These are phyloP conservation scores for Drosophila bocqueti DNA, from an alignment of 1,140 invertebrate genomes.

Conservation along the genomic window DNA sequence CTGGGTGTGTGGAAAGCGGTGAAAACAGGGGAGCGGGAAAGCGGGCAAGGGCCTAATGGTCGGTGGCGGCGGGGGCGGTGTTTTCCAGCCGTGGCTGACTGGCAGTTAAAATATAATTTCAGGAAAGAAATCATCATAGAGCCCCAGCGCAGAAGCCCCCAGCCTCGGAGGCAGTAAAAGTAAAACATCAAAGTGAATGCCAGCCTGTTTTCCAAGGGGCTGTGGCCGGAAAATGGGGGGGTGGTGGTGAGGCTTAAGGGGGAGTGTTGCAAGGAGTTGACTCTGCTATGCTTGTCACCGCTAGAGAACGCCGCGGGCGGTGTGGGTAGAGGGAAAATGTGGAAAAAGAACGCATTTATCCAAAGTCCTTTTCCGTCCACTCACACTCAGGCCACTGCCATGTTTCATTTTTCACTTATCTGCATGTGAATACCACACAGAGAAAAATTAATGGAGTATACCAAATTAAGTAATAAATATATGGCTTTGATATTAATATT, in stretches of 20 bases:
- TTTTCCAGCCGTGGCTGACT: slow-evolving; percentile 28
- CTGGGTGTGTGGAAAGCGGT: slow-evolving; percentile 16
- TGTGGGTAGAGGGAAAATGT: slow-evolving; percentile 4
- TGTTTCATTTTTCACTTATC: slow-evolving; percentile 47
- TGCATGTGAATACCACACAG: slow-evolving; percentile 24
- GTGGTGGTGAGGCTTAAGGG: background rate
- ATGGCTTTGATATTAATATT: background rate
- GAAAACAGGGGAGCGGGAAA: background rate
- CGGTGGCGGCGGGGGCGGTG: slow-evolving; percentile 8
- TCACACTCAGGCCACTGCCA: slow-evolving; percentile 3
- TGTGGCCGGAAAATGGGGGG: background rate
- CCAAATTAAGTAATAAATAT: background rate
- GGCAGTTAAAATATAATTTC: slow-evolving; percentile 78
- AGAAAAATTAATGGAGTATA: slow-evolving; percentile 3
- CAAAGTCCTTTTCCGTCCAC: slow-evolving; percentile 31
- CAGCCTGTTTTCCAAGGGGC: slow-evolving; percentile 18
- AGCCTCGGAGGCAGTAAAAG: slow-evolving; percentile 51
- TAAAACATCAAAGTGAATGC: slow-evolving; percentile 77
- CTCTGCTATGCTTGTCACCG: slow-evolving; percentile 34
- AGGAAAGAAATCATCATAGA: slow-evolving; percentile 63
- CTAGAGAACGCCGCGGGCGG: slow-evolving; percentile 28
- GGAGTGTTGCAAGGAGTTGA: slow-evolving; percentile 28
- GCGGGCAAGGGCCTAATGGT: slow-evolving; percentile 18
- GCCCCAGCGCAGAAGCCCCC: slow-evolving; percentile 23
- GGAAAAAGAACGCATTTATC: slow-evolving; percentile 42